phyloP scores from a whole-genome alignment of 2,113 vertebrate genomes.

The Nannobrachium achirus region DNA sequence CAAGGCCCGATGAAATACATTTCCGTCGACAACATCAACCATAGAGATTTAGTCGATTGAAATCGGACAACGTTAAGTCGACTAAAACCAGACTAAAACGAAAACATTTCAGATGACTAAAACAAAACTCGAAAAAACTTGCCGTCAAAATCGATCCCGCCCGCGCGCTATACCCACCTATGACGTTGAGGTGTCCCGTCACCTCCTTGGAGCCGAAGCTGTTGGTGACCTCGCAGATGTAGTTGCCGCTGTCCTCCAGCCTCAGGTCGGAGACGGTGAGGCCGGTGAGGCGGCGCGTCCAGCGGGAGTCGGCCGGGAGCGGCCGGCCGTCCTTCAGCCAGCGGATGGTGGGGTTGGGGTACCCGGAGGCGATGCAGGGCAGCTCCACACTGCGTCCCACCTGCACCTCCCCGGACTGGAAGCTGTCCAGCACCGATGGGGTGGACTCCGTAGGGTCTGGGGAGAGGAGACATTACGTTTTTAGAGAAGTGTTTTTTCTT shows the following conservation, averaged over 20 bases:
- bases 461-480: no score
- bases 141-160: no score
- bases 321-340: constrained; percentile 96
- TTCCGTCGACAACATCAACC: no score
- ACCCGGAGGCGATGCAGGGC: constrained; percentile 94
- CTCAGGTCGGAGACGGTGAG: constrained; percentile 91
- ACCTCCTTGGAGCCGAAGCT: constrained; percentile 96
- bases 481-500: not conserved
- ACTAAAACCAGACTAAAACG: no score
- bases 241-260: constrained; percentile 94
- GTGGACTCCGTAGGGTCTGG: constrained; percentile 93
- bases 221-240: constrained; percentile 98
- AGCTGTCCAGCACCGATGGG: constrained; percentile 93
- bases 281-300: constrained; percentile 90
- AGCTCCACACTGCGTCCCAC: constrained; percentile 88
- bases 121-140: no score
- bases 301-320: constrained; percentile 89
- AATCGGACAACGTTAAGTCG: no score
- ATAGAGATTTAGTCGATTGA: no score
- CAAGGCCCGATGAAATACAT: no score
- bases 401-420: constrained; percentile 91
- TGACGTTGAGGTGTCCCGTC: constrained; percentile 90
- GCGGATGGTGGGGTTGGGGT: constrained; percentile 92
- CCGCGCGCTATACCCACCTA: no score
- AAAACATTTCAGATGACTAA: no score